These are phyloP conservation scores for Trachurus trachurus DNA, from an alignment of 2,797 vertebrate genomes.

Conservation along the genomic window DNA sequence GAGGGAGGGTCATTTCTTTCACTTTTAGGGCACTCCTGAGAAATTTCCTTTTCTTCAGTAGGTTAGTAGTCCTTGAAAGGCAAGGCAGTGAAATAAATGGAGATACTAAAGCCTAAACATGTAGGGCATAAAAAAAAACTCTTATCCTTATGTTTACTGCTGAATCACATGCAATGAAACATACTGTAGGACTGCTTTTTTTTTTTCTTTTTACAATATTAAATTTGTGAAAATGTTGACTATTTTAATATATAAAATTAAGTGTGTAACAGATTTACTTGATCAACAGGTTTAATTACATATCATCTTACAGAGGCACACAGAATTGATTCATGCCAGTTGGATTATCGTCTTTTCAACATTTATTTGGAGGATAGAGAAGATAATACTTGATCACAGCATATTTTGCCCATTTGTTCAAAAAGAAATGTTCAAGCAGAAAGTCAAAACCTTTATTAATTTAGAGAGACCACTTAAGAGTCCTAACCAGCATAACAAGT, in stretches of 20 bases:
- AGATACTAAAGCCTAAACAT: constrained; percentile 18
- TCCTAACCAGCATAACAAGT: constrained; percentile 27
- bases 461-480: constrained; percentile 14
- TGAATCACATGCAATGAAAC: not conserved
- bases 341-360: not conserved
- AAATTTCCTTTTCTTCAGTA: constrained; percentile 58
- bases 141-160: not conserved
- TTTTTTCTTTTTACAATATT: not conserved
- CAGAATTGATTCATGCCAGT: constrained; percentile 2
- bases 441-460: constrained; percentile 11
- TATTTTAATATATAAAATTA: not conserved
- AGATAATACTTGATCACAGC: not conserved
- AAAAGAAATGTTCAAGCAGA: not conserved
- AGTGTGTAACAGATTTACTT: not conserved
- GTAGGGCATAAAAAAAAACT: not conserved
- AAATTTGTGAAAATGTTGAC: not conserved
- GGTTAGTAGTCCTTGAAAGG: constrained; percentile 32
- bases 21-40: constrained; percentile 61
- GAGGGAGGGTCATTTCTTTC: constrained; percentile 56
- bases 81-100: constrained; percentile 42
- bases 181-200: not conserved
- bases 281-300: constrained; percentile 1
- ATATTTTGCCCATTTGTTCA: not conserved
- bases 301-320: not conserved
- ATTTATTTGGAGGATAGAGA: not conserved